Conservation (phyloP, 2,888 invertebrate genomes). For the Dinocampus coccinellae region DNA sequence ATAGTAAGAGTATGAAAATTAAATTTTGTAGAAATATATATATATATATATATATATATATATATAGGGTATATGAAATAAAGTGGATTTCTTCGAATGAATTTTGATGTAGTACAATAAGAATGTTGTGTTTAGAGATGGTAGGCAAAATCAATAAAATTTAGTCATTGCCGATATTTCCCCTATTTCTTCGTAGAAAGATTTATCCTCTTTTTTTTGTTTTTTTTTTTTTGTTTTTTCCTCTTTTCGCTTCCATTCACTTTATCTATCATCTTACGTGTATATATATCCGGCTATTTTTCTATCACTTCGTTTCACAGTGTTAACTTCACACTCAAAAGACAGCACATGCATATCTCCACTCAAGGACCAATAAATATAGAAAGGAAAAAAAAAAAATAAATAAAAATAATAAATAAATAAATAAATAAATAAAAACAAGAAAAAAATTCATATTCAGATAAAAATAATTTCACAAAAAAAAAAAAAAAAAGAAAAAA, state of each 20-base stretch:
- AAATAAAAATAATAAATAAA: neutral
- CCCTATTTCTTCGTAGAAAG: too few species aligned
- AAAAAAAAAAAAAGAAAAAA: too few species aligned
- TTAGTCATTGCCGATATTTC: slow-evolving; percentile 37
- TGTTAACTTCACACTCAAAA: neutral
- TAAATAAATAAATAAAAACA: neutral
- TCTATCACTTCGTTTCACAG: neutral
- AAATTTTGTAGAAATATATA: neutral
- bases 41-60: neutral
- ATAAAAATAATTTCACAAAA: neutral
- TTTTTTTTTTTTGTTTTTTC: slow-evolving; percentile 4
- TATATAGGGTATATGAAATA: slow-evolving; percentile 14
- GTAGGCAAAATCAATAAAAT: slow-evolving; percentile 47
- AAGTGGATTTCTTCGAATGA: slow-evolving; percentile 21
- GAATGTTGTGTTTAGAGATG: slow-evolving; percentile 39
- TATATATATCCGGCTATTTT: neutral
- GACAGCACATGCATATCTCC: slow-evolving; percentile 9
- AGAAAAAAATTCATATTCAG: neutral
- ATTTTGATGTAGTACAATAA: slow-evolving; percentile 36
- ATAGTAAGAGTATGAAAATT: neutral
- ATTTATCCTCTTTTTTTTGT: neutral
- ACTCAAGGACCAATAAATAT: neutral
- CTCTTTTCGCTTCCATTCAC: neutral
- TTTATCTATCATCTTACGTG: neutral
- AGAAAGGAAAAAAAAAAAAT: neutral